Evolutionary conservation across 1,140 invertebrate species (phyloP).

Genomic region (Orchestia grillus): DNA sequence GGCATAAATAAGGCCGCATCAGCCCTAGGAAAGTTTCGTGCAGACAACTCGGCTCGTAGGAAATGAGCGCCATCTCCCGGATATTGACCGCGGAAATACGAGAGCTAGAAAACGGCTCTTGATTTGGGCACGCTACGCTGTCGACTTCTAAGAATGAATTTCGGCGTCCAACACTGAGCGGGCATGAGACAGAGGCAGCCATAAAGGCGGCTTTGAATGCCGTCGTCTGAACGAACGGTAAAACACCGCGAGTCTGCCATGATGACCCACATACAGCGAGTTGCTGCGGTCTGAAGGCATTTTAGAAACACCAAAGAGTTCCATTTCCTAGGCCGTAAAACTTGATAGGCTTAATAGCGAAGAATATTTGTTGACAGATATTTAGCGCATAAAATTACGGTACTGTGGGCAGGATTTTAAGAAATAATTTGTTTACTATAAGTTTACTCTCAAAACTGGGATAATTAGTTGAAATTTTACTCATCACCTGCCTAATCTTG

Average conservation of each 20-base stretch:
- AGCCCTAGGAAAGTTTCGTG: not conserved
- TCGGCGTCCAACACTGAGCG: not conserved
- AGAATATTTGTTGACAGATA: not conserved
- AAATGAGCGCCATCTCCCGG: conserved; percentile 40
- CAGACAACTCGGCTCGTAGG: conserved; percentile 1
- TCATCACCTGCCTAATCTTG: no score
- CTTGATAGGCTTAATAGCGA: not conserved
- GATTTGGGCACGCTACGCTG: conserved; percentile 13
- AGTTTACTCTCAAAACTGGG: not conserved
- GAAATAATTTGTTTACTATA: not conserved
- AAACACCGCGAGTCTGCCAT: not conserved
- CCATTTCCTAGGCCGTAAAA: not conserved
- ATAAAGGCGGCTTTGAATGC: not conserved
- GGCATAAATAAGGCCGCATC: not conserved
- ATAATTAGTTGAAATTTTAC: no score
- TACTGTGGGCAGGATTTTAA: not conserved
- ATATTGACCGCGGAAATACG: conserved; percentile 33
- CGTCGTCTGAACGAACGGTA: not conserved
- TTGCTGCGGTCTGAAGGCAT: not conserved
- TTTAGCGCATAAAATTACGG: not conserved
- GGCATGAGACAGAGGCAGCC: not conserved
- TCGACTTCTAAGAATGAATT: not conserved
- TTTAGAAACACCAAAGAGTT: not conserved
- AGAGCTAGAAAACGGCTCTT: conserved; percentile 31
- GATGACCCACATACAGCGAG: not conserved